phyloP scores from a whole-genome alignment of 2,113 vertebrate genomes.

The Carassius auratus region DNA sequence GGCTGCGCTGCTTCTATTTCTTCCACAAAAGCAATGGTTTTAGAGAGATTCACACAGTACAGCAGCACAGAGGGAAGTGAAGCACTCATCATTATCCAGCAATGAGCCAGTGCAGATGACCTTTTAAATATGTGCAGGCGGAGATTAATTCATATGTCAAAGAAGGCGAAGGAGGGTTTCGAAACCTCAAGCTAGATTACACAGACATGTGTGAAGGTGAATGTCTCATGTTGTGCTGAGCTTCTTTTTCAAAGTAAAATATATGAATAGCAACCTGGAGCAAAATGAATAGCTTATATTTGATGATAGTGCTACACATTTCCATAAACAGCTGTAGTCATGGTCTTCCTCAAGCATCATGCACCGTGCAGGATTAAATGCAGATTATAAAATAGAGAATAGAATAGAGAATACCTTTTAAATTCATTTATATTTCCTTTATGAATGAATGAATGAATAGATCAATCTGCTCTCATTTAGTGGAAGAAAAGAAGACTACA shows the following conservation, averaged over 20 bases:
- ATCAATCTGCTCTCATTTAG: no score
- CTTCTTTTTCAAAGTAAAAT: not conserved
- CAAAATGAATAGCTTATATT: not conserved
- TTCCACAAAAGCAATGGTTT: constrained; percentile 10
- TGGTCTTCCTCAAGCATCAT: not conserved
- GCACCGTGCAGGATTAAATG: not conserved
- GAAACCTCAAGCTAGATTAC: constrained; percentile 23
- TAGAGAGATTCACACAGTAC: not conserved
- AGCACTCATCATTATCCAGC: constrained; percentile 32
- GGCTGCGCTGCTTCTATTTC: not conserved
- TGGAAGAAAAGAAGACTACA: no score
- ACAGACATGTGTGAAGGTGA: constrained; percentile 3
- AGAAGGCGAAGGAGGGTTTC: constrained; percentile 18
- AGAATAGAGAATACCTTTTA: not conserved
- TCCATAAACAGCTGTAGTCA: not conserved
- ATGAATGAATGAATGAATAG: no score
- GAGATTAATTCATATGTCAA: constrained; percentile 53
- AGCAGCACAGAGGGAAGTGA: constrained; percentile 11
- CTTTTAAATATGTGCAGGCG: constrained; percentile 41
- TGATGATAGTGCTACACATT: not conserved
- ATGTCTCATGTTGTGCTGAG: constrained; percentile 2
- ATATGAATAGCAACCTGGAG: not conserved
- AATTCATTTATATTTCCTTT: not conserved
- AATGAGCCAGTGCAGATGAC: constrained; percentile 37
- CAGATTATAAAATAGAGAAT: not conserved